A percentile compares a stretch with the other conserved stretches of the same genome.
Conservation (phyloP, 1,140 invertebrate species). For the Dinoponera quadriceps region DNA sequence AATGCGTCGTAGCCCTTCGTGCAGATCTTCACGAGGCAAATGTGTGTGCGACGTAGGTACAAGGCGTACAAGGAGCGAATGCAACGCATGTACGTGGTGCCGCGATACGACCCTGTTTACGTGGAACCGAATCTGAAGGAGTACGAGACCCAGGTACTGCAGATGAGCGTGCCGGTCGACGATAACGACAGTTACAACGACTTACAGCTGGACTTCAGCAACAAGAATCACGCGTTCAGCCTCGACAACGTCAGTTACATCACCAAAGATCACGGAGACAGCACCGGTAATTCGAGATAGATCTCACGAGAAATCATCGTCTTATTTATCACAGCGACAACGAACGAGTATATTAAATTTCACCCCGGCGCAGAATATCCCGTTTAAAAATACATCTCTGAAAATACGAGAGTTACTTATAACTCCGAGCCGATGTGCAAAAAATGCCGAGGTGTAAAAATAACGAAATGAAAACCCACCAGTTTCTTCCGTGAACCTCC, state of each 20-base stretch:
- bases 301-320: no score
- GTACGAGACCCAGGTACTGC: conserved; percentile 95
- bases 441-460: no score
- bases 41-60: conserved; percentile 85
- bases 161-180: conserved; percentile 94
- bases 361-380: not conserved
- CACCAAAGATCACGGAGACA: conserved; percentile 91
- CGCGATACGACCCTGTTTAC: conserved; percentile 93
- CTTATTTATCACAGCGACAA: no score
- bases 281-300: conserved; percentile 79
- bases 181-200: conserved; percentile 92
- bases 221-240: conserved; percentile 94
- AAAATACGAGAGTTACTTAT: no score
- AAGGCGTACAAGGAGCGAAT: conserved; percentile 93
- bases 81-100: conserved; percentile 90
- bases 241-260: conserved; percentile 94
- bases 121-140: conserved; percentile 92
- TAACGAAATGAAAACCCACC: no score
- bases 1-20: not conserved
- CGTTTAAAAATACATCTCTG: no score
- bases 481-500: no score
- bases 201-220: conserved; percentile 93
- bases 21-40: conserved; percentile 2
- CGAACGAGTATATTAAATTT: not conserved
- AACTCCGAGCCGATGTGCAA: no score